Conservation (phyloP, 2,797 vertebrate genomes). For the Enteromius paludinosus region DNA sequence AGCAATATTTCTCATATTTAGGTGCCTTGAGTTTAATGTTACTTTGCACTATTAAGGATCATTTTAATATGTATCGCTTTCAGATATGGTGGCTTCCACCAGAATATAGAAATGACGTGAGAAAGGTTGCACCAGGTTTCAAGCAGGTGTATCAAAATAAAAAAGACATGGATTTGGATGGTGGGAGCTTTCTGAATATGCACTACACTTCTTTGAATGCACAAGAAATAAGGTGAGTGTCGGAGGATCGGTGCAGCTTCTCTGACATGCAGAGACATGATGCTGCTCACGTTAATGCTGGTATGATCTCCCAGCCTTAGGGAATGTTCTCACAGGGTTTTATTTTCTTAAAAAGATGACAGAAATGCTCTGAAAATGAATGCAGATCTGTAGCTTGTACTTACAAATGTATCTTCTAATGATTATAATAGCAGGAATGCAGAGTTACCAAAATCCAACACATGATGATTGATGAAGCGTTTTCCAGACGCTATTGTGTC, state of each 20-base stretch:
- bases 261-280: conserved; percentile 53
- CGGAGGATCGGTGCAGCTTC: background rate
- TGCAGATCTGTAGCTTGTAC: background rate
- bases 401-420: background rate
- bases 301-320: conserved; percentile 23
- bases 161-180: conserved; percentile 56
- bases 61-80: conserved; percentile 16
- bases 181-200: conserved; percentile 79
- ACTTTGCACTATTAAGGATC: background rate
- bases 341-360: conserved; percentile 7
- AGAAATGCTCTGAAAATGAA: background rate
- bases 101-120: conserved; percentile 75
- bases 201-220: conserved; percentile 80
- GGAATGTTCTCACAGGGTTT: background rate
- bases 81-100: conserved; percentile 90
- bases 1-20: background rate
- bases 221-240: conserved; percentile 81
- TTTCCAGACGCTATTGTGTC: background rate
- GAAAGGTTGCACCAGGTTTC: conserved; percentile 74
- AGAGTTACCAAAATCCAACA: background rate
- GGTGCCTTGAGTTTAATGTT: background rate
- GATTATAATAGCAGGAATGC: background rate
- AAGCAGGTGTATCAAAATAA: conserved; percentile 80
- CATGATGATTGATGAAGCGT: background rate
- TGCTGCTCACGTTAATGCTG: background rate